phyloP scores from a whole-genome alignment of 2,797 vertebrate species.

The Oreochromis grahami region DNA sequence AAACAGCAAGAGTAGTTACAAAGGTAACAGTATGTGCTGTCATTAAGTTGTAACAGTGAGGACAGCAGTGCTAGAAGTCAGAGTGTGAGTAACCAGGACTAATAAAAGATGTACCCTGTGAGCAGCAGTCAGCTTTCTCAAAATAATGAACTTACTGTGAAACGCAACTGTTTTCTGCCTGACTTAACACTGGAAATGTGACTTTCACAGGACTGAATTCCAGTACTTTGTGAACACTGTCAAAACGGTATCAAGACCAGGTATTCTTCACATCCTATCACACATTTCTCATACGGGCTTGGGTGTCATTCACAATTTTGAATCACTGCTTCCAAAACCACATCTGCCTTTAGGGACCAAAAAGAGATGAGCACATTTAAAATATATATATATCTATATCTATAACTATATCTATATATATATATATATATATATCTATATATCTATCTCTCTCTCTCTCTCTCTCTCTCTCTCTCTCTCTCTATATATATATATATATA shows the following conservation, averaged over 20 bases:
- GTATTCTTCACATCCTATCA: slow-evolving; percentile 40
- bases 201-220: slow-evolving; percentile 73
- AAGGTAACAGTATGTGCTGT: background rate
- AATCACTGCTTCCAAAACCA: background rate
- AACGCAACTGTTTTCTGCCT: background rate
- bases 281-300: background rate
- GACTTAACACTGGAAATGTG: background rate
- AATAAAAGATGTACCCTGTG: background rate
- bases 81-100: background rate
- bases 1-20: background rate
- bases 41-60: background rate
- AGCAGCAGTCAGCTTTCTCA: background rate
- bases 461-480: no score
- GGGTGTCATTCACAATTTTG: background rate
- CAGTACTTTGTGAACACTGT: slow-evolving; percentile 71
- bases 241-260: slow-evolving; percentile 68
- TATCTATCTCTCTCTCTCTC: no score
- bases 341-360: background rate
- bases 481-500: background rate
- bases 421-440: no score
- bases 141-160: background rate
- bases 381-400: background rate
- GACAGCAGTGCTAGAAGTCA: background rate
- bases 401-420: no score
- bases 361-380: background rate